phyloP scores from a whole-genome alignment of 2,113 vertebrate species.

The Taxidea taxus region DNA sequence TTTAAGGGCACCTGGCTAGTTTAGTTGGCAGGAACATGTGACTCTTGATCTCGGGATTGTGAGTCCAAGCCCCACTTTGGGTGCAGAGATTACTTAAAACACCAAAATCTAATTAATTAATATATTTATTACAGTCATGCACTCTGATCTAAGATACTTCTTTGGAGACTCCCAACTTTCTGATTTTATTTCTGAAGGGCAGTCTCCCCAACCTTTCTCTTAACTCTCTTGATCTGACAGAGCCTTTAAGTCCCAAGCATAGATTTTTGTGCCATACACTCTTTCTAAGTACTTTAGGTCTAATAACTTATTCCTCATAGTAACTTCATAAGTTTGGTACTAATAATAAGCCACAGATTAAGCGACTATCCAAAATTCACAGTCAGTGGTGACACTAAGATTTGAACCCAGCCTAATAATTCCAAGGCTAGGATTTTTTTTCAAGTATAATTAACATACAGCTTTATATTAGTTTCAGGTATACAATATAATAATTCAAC shows the following conservation, averaged over 20 bases:
- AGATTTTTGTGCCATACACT: constrained; percentile 38
- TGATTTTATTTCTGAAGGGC: constrained; percentile 7
- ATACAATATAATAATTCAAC: not conserved
- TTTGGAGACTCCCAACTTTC: not conserved
- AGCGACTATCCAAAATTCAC: not conserved
- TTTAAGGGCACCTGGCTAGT: not conserved
- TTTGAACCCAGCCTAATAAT: constrained; percentile 19
- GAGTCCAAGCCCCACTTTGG: not conserved
- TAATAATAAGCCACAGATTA: constrained; percentile 28
- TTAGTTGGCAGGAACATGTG: not conserved
- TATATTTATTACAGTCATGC: not conserved
- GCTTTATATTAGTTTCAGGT: not conserved
- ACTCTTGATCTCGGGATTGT: not conserved
- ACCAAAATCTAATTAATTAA: not conserved
- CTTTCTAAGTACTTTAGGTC: not conserved
- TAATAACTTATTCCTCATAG: constrained; percentile 18
- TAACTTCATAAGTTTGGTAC: constrained; percentile 39
- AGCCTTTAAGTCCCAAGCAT: not conserved
- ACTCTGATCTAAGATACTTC: not conserved
- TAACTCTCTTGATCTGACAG: not conserved
- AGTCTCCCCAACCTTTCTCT: not conserved
- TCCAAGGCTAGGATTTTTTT: not conserved
- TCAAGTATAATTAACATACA: not conserved
- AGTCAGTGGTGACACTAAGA: not conserved
- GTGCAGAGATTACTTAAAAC: not conserved